Percentiles rank a stretch among this genome's conserved stretches.
Conservation (phyloP, 2,113 vertebrate genomes). For the Sula dactylatra region DNA sequence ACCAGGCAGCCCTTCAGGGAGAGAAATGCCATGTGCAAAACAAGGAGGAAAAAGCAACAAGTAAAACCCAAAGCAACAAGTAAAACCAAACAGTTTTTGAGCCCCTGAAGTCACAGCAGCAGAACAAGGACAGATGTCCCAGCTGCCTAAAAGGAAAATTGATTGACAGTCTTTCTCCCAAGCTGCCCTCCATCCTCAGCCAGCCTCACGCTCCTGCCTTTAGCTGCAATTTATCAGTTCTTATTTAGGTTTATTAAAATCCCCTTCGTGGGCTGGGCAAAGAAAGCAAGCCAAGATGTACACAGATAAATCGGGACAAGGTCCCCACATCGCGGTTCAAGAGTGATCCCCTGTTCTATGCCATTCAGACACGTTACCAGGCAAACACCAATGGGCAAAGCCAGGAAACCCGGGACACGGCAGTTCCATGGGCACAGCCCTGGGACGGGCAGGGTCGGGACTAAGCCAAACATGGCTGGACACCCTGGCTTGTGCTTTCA, state of each 20-base stretch:
- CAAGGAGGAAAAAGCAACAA: not conserved
- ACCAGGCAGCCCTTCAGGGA: not conserved
- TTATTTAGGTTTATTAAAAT: not conserved
- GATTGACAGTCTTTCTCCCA: accelerated
- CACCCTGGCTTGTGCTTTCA: accelerated
- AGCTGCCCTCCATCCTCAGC: not conserved
- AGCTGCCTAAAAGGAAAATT: not conserved
- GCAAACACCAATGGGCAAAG: not conserved
- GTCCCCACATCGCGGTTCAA: not conserved
- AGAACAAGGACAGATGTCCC: not conserved
- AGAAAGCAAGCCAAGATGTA: not conserved
- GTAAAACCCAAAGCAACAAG: not conserved
- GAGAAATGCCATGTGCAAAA: not conserved
- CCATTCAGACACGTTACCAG: not conserved
- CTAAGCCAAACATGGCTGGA: not conserved
- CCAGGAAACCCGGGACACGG: accelerated
- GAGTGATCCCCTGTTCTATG: not conserved
- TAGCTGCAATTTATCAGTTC: not conserved
- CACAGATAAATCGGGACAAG: not conserved
- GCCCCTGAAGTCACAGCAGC: not conserved
- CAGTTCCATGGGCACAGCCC: not conserved
- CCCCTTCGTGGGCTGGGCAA: not conserved
- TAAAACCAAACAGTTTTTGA: not conserved
- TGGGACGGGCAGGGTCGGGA: not conserved
- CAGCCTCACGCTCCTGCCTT: not conserved